Percentiles rank a stretch among this genome's conserved stretches.
phyloP scores from a whole-genome alignment of 2,797 vertebrate species.

The Chaenodraco wilsoni region DNA sequence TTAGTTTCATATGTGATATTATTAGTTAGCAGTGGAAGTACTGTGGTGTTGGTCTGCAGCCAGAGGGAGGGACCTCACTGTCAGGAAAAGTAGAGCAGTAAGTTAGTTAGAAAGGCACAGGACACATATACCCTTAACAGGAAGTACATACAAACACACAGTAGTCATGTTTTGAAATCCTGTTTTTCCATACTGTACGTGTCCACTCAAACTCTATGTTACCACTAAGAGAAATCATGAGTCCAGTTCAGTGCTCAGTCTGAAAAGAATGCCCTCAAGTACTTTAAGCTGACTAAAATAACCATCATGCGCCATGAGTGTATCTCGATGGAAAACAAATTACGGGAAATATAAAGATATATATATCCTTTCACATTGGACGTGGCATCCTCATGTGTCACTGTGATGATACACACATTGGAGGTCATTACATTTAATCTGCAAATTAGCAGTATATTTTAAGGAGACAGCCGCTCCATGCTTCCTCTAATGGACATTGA shows the following conservation, averaged over 20 bases:
- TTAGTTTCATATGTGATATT: constrained; percentile 34
- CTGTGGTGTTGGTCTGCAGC: constrained; percentile 35
- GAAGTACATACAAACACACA: neutral
- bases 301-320: neutral
- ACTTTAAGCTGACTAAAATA: neutral
- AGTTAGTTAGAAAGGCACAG: too few species aligned
- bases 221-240: too few species aligned
- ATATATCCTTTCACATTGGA: neutral
- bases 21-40: constrained; percentile 44
- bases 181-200: too few species aligned
- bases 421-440: neutral
- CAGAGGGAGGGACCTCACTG: constrained; percentile 2
- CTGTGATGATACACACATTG: neutral
- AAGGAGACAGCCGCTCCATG: neutral
- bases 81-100: neutral
- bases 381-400: neutral
- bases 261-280: too few species aligned
- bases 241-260: too few species aligned
- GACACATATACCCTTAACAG: neutral
- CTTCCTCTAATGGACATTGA: neutral
- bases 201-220: too few species aligned
- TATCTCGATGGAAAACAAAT: neutral
- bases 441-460: neutral
- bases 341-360: neutral
- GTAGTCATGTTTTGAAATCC: neutral